These are phyloP conservation scores for Gadopsis bispinosus DNA, from an alignment of 2,797 vertebrate species.

Conservation along the genomic window DNA sequence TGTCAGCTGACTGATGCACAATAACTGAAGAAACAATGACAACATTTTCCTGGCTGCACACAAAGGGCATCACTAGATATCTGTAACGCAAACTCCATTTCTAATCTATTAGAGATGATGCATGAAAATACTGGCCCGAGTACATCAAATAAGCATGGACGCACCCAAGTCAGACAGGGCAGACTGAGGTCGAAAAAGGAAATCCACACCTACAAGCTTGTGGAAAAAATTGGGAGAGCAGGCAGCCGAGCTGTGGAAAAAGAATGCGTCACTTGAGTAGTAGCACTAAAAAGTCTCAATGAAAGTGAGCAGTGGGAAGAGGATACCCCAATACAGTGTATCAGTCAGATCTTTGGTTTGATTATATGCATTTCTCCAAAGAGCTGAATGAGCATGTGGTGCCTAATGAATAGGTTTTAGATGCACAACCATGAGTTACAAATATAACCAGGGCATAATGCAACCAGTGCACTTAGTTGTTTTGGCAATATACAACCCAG, in stretches of 20 bases:
- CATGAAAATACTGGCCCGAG: not conserved
- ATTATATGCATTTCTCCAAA: not conserved
- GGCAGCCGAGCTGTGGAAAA: constrained; percentile 7
- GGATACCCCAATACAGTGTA: not conserved
- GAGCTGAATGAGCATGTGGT: not conserved
- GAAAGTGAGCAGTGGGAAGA: constrained; percentile 4
- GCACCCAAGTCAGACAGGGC: not conserved
- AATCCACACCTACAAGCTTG: constrained; percentile 46
- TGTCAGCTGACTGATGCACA: not conserved
- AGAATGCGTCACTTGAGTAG: not conserved
- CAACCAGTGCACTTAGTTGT: not conserved
- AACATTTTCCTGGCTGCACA: not conserved
- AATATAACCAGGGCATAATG: constrained; percentile 16
- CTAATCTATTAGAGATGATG: not conserved
- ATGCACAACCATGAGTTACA: not conserved
- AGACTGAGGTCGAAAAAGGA: constrained; percentile 25
- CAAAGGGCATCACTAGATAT: not conserved
- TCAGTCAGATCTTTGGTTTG: not conserved
- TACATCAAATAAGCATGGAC: not conserved
- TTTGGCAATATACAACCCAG: not conserved
- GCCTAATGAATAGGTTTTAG: not conserved
- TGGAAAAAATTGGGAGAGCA: constrained; percentile 35
- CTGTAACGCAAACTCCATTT: not conserved
- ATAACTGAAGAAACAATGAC: not conserved
- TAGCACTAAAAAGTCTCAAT: not conserved